Percentiles rank a stretch among this genome's conserved stretches.
Evolutionary conservation across 2,888 invertebrate species (phyloP).

Genomic region (Drosophila rubida): DNA sequence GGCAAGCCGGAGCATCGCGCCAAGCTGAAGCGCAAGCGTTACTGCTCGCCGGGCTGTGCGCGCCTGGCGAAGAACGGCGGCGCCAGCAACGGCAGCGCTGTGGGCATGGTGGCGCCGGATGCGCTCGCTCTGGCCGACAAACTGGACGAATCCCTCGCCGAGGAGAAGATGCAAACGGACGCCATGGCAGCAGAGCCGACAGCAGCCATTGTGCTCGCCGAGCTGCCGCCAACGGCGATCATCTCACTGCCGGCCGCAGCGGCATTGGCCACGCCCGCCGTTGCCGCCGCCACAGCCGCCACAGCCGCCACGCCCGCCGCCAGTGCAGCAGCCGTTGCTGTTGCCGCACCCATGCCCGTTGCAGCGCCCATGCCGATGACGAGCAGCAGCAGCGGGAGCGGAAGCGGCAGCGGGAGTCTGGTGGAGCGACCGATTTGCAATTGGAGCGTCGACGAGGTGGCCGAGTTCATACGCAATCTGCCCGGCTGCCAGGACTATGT

Average conservation of each 20-base stretch:
- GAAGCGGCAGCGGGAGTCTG: slow-evolving; percentile 33
- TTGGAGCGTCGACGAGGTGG: slow-evolving; percentile 92
- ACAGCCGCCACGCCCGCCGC: slow-evolving; percentile 19
- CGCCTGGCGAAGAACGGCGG: slow-evolving; percentile 83
- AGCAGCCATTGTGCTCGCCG: slow-evolving; percentile 16
- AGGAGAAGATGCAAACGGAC: slow-evolving; percentile 74
- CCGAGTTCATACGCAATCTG: slow-evolving; percentile 94
- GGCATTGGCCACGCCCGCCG: slow-evolving; percentile 6
- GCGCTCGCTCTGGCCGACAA: slow-evolving; percentile 63
- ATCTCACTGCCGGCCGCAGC: not conserved
- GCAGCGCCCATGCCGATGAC: slow-evolving; percentile 18
- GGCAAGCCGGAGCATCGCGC: slow-evolving; percentile 88
- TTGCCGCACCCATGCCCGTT: slow-evolving; percentile 2
- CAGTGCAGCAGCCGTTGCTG: not conserved
- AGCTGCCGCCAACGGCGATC: slow-evolving; percentile 22
- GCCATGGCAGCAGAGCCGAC: slow-evolving; percentile 28
- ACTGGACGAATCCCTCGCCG: slow-evolving; percentile 71
- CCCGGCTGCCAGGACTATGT: slow-evolving; percentile 97
- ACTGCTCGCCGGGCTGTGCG: slow-evolving; percentile 91
- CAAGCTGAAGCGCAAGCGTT: slow-evolving; percentile 91
- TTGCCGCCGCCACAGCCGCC: slow-evolving; percentile 5
- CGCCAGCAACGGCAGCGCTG: slow-evolving; percentile 37
- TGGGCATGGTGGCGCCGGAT: slow-evolving; percentile 54
- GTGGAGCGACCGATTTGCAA: slow-evolving; percentile 82
- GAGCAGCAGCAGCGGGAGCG: slow-evolving; percentile 33